Percentiles rank a stretch among this genome's conserved stretches.
Conservation (phyloP, 2,113 vertebrate species). For the Aptenodytes patagonicus region DNA sequence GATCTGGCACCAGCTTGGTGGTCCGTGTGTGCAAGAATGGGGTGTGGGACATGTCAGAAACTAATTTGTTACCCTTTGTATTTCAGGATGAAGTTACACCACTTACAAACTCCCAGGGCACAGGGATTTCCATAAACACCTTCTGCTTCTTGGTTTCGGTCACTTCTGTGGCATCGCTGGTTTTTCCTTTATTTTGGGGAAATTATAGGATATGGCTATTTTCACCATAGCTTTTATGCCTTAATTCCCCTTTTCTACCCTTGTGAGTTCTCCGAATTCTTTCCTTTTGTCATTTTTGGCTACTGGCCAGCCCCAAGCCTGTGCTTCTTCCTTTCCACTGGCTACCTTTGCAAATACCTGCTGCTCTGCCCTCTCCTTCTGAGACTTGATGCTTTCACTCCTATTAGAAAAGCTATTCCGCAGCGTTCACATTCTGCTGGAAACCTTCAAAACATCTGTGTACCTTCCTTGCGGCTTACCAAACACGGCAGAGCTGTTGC, state of each 20-base stretch:
- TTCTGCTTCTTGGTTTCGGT: background rate
- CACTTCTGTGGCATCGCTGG: background rate
- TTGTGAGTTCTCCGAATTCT: background rate
- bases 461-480: background rate
- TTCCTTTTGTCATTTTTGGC: background rate
- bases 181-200: background rate
- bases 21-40: background rate
- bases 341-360: background rate
- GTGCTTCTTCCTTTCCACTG: background rate
- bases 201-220: background rate
- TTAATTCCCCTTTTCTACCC: background rate
- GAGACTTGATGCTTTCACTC: background rate
- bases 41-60: background rate
- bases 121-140: background rate
- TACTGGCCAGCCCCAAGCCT: background rate
- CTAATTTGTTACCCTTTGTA: background rate
- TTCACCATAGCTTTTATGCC: background rate
- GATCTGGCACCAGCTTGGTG: background rate
- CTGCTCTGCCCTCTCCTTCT: background rate
- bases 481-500: rapidly evolving
- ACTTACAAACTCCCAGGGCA: background rate
- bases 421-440: background rate
- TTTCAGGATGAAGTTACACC: background rate
- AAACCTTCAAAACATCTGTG: background rate
- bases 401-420: background rate